These are phyloP conservation scores for Aspiorhynchus laticeps DNA, from an alignment of 2,113 vertebrate species.

Conservation along the genomic window DNA sequence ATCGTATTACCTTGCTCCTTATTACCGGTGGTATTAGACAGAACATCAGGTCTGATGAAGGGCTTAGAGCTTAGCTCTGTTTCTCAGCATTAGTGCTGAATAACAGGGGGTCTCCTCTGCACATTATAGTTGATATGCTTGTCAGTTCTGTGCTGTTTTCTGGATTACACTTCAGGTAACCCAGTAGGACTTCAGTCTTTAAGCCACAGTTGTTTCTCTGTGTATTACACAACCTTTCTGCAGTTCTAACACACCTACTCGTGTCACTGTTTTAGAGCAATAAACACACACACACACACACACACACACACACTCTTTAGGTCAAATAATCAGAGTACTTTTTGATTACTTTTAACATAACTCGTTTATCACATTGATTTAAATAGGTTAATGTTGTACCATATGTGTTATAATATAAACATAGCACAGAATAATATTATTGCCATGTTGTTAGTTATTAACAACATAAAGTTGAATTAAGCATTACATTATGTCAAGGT, in stretches of 20 bases:
- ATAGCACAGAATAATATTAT: too few species aligned
- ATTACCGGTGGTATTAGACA: constrained; percentile 48
- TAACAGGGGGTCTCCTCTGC: constrained; percentile 33
- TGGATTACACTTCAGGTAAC: constrained; percentile 22
- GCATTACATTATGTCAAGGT: too few species aligned
- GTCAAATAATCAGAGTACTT: too few species aligned
- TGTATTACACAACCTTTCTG: constrained; percentile 1
- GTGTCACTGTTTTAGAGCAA: not conserved
- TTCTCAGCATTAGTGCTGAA: constrained; percentile 37
- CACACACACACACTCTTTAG: too few species aligned
- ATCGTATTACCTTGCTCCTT: constrained; percentile 47
- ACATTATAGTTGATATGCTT: constrained; percentile 19
- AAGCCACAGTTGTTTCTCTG: not conserved
- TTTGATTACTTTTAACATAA: too few species aligned
- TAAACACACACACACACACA: not conserved
- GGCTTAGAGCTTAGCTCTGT: constrained; percentile 28
- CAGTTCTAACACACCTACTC: constrained; percentile 10
- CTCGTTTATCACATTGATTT: too few species aligned
- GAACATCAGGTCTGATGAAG: constrained; percentile 37
- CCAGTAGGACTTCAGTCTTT: constrained; percentile 21
- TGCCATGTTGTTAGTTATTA: too few species aligned
- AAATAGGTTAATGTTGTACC: too few species aligned
- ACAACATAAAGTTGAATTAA: too few species aligned
- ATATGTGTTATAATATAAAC: too few species aligned
- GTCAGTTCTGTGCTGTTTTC: not conserved